Base-by-base conservation (phyloP, 1,140 invertebrate genomes). In the Meloidogyne chitwoodi region DNA sequence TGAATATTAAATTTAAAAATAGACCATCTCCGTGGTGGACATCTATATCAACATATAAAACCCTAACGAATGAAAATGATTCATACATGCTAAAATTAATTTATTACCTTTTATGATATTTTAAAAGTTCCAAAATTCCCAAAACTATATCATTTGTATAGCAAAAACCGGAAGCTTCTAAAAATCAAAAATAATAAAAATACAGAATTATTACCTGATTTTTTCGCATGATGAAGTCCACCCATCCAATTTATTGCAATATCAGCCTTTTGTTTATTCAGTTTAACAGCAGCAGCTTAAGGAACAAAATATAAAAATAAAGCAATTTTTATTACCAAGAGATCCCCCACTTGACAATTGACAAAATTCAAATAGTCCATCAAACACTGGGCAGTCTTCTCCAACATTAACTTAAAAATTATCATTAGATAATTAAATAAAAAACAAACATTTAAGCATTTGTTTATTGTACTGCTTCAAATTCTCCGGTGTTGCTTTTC, bases 391-490 rank as follows among this genome's bases (percentile, higher is more conserved):
- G 89, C 95, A 97, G 90, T 97, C 95, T 89, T 99, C 96, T 41
- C 96, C 96, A 38, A 99, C 96, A 90, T 99, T 96, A 87, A 96
- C 93, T 93, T 26, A 19, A 38, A 67, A 22, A 22, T 29, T 41
- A 68, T 65, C 27, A 22, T 67, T 16, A 62, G 5, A 22, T 26
- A n/a, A 78, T 41, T 16, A 34, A 31, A 75, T 71, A 61, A 16
- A 38, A 5, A 29, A 19, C 11, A 26, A 91, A 95, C 93, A 99
- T 89, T 95, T 91, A 87, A 99, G 95, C 96, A 99, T 99, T 88
- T 99, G 96, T 89, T 99, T 99, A 88, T 98, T 99, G 88, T 96
- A 99, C 88, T 98, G 95, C 5, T 93, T 93, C 93, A 99, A 96
- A 87, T 99, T 99, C 87, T 99, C 97, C 31, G 97, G 97, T 80